Evolutionary conservation across 2,888 invertebrate species (phyloP), one percentile per base, ranked within the genome.

Genomic region (Drosophila tanythrix): DNA sequence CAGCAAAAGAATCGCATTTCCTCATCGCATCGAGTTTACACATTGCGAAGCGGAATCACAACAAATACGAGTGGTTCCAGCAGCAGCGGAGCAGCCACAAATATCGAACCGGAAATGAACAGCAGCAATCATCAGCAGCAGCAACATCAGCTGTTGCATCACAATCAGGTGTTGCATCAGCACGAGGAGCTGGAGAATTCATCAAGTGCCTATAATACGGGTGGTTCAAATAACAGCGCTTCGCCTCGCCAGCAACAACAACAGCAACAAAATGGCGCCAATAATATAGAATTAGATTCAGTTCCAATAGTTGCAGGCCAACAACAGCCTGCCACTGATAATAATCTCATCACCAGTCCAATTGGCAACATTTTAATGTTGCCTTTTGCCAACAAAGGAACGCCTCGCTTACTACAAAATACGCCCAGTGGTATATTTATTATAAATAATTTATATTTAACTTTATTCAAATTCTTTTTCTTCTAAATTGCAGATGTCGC

Each of bases 181-280:
- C 68, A 56, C 18, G 94, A 95, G 74, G 95, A 94, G 70, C 94
- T 95, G 72, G 95, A 95, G 73, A 94, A 94, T 75, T 95, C 95
- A 55, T 96, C 96, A 40, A 95, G 95, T 92, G 96, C 96, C 57
- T 96, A 96, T 91, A 96, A 96, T 88, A 96, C 96, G 2, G 96
- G 96, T 2, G 96, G 96, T 64, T 96, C 96, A n/a, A 96, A 96
- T 85, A 95, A 96, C 81, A 96, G 96, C 85, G 89, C 83, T 29
- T 85, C 91, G 0, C 95, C 94, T 10, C 90, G 85, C 40, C 75
- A 81, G 46, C 46, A 75, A 80, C 69, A 70, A 73, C 35, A 36
- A 58, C 36, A 36, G 56, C 35, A 33, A 46, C 46, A 46, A 15
- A 80, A 58, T 59, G 2, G 64, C 7, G 72, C 65, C 21, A 68